A percentile compares a stretch with the other conserved stretches of the same genome.
Conservation (phyloP, 1,140 invertebrate genomes). For the Anastrepha ludens region DNA sequence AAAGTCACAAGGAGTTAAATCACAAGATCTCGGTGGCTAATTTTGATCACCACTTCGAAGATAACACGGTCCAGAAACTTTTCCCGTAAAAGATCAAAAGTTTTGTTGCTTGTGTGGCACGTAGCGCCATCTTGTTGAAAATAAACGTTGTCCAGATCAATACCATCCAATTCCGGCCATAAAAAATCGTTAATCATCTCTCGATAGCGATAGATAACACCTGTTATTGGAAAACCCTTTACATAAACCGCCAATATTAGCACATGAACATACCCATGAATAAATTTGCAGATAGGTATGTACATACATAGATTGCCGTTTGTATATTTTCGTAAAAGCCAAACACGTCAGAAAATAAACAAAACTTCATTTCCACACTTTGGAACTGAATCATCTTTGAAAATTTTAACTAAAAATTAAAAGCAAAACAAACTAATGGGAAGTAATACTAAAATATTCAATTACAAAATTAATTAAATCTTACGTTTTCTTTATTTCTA, state of each 20-base stretch:
- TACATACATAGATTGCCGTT: not conserved
- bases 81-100: too few relatives aligned
- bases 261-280: not conserved
- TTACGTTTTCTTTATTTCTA: not conserved
- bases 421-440: not conserved
- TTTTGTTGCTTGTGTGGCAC: too few relatives aligned
- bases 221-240: too few relatives aligned
- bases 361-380: conserved; percentile 10
- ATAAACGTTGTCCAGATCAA: too few relatives aligned
- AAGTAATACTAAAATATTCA: not conserved
- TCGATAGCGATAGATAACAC: too few relatives aligned
- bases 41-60: too few relatives aligned
- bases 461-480: not conserved
- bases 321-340: not conserved
- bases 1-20: too few relatives aligned
- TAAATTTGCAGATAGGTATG: not conserved
- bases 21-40: too few relatives aligned
- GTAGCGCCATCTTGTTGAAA: too few relatives aligned
- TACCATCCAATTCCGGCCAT: too few relatives aligned
- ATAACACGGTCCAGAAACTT: too few relatives aligned
- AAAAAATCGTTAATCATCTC: too few relatives aligned
- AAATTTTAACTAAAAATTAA: not conserved
- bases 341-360: not conserved
- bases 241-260: not conserved
- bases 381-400: not conserved